These are phyloP conservation scores for Ferdinandea cuprea DNA, from an alignment of 2,888 invertebrate species.

Conservation along the genomic window DNA sequence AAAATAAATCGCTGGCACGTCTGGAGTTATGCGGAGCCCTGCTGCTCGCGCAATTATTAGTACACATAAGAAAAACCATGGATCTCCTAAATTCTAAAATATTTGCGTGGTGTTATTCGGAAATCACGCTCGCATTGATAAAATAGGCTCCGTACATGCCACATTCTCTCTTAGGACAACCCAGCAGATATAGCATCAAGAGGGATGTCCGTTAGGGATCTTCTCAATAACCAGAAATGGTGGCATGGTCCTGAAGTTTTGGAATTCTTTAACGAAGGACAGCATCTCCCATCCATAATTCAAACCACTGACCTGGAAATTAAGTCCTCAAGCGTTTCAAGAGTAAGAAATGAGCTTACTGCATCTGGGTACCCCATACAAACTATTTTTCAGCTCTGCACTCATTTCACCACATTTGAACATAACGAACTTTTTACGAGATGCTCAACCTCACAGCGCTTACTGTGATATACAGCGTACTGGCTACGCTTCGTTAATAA, in stretches of 20 bases:
- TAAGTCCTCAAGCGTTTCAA: not conserved
- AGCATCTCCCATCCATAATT: not conserved
- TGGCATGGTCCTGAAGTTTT: not conserved
- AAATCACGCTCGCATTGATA: constrained; percentile 13
- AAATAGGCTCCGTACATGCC: not conserved
- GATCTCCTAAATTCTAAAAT: not conserved
- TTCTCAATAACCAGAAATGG: not conserved
- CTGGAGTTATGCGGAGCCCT: constrained; percentile 72
- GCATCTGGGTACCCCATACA: no score
- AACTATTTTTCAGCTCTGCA: not conserved
- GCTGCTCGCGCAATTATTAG: constrained; percentile 9
- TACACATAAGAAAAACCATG: not conserved
- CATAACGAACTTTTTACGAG: no score
- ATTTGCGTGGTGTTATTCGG: no score
- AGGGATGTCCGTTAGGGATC: constrained; percentile 6
- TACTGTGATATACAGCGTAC: no score
- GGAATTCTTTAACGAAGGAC: not conserved
- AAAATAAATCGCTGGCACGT: constrained; percentile 39
- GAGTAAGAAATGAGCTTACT: not conserved
- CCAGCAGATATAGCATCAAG: constrained; percentile 17
- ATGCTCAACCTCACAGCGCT: no score
- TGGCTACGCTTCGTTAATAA: no score
- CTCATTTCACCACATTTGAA: constrained; percentile 9
- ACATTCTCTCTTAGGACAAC: not conserved
- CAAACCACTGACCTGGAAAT: constrained; percentile 1